phyloP scores from a whole-genome alignment of 2,113 vertebrate genomes.

The Bubo bubo region DNA sequence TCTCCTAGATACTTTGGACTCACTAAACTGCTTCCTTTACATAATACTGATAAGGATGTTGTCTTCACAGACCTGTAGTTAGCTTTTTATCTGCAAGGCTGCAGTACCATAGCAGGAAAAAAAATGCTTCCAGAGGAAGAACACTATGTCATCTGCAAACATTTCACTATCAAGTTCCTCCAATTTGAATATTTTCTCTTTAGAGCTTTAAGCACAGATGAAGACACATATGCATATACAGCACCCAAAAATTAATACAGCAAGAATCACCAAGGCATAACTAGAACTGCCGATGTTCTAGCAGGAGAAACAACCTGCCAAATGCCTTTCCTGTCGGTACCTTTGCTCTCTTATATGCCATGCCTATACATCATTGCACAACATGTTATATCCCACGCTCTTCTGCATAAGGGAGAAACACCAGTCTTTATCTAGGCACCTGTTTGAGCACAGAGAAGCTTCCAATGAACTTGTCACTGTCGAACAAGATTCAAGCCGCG shows the following conservation, averaged over 20 bases:
- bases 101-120: background rate
- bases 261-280: background rate
- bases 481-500: background rate
- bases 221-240: background rate
- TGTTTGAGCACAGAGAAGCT: background rate
- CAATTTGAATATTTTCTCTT: background rate
- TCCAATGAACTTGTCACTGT: background rate
- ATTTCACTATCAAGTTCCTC: background rate
- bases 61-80: background rate
- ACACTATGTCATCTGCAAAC: background rate
- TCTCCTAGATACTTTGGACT: background rate
- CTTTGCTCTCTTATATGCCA: background rate
- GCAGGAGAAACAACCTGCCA: background rate
- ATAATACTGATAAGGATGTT: background rate
- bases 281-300: background rate
- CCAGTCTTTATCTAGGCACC: background rate
- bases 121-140: background rate
- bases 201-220: background rate
- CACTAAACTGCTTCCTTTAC: background rate
- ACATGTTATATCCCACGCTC: background rate
- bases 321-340: rapidly evolving
- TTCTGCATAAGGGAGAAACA: background rate
- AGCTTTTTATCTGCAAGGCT: background rate
- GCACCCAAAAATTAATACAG: background rate
- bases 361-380: background rate